A percentile compares a stretch with the other conserved stretches of the same genome.
phyloP scores from a whole-genome alignment of 1,140 invertebrate genomes.

The Phocides pigmalion region DNA sequence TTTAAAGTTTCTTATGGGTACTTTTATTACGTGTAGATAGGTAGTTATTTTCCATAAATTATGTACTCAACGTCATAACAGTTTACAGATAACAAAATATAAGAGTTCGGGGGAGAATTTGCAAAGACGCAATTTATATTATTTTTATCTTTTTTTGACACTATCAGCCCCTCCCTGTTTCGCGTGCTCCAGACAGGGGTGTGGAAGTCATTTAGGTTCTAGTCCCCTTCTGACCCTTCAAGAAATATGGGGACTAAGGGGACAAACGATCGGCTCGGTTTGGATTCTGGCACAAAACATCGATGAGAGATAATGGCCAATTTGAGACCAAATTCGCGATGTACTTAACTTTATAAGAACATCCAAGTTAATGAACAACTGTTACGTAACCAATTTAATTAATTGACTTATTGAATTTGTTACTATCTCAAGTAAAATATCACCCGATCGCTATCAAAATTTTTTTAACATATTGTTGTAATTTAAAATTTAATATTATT shows the following conservation, averaged over 20 bases:
- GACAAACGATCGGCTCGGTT: conserved; percentile 35
- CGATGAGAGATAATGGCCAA: conserved; percentile 16
- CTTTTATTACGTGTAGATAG: too few relatives aligned
- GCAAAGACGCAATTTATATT: conserved; percentile 78
- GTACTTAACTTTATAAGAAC: too few relatives aligned
- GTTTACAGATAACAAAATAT: conserved; percentile 47
- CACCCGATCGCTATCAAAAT: too few relatives aligned
- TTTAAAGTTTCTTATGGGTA: neutral
- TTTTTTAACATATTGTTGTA: too few relatives aligned
- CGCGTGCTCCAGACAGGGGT: conserved; percentile 70
- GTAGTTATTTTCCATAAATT: conserved; percentile 9
- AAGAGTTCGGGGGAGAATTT: conserved; percentile 47
- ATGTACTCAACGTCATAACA: conserved; percentile 30
- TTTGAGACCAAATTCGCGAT: conserved; percentile 7
- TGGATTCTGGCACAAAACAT: conserved; percentile 31
- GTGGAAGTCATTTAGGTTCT: conserved; percentile 62
- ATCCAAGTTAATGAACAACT: too few relatives aligned
- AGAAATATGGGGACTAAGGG: conserved; percentile 49
- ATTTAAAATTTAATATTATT: too few relatives aligned
- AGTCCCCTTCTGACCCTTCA: conserved; percentile 56
- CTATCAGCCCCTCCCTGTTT: conserved; percentile 74
- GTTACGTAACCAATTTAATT: too few relatives aligned
- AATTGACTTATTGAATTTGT: too few relatives aligned
- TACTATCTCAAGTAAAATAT: too few relatives aligned
- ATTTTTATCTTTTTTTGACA: conserved; percentile 85